These are phyloP conservation scores for Scomber colias DNA, from an alignment of 2,113 vertebrate species.

Conservation along the genomic window DNA sequence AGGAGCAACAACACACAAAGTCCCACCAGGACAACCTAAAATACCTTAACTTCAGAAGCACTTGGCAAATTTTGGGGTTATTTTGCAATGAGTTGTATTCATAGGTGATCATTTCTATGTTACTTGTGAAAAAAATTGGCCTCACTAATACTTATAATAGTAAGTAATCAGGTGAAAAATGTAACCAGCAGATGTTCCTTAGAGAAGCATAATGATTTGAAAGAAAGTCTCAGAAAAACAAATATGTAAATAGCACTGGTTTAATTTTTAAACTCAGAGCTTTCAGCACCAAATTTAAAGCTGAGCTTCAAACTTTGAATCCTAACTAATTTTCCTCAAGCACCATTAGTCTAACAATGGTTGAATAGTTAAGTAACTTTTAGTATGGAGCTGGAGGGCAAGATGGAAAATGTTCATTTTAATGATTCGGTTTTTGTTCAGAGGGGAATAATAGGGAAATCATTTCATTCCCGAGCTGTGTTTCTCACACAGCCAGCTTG, in stretches of 20 bases:
- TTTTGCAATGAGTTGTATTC: slow-evolving; percentile 4
- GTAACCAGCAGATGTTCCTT: slow-evolving; percentile 7
- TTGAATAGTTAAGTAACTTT: slow-evolving; percentile 21
- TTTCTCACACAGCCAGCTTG: slow-evolving; percentile 25
- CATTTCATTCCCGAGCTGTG: slow-evolving; percentile 25
- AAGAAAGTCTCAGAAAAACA: too few relatives aligned
- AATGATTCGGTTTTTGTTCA: slow-evolving; percentile 60
- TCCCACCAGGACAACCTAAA: neutral
- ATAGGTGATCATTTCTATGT: neutral
- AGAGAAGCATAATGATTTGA: slow-evolving; percentile 14
- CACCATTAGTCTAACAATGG: slow-evolving; percentile 47
- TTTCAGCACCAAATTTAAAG: slow-evolving; percentile 27
- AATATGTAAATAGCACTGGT: too few relatives aligned
- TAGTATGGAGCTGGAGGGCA: neutral
- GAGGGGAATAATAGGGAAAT: slow-evolving; percentile 33
- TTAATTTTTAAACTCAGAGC: neutral
- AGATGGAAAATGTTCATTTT: slow-evolving; percentile 57
- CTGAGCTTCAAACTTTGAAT: slow-evolving; percentile 35
- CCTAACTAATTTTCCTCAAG: slow-evolving; percentile 47
- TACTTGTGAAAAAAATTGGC: neutral
- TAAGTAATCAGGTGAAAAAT: slow-evolving; percentile 39
- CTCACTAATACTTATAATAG: slow-evolving; percentile 12
- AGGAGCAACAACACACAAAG: neutral
- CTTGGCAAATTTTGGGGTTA: neutral
- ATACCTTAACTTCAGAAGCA: neutral